Percentiles rank a stretch among this genome's conserved stretches.
phyloP scores from a whole-genome alignment of 2,113 vertebrate genomes.

The Sakesphorus luctuosus region DNA sequence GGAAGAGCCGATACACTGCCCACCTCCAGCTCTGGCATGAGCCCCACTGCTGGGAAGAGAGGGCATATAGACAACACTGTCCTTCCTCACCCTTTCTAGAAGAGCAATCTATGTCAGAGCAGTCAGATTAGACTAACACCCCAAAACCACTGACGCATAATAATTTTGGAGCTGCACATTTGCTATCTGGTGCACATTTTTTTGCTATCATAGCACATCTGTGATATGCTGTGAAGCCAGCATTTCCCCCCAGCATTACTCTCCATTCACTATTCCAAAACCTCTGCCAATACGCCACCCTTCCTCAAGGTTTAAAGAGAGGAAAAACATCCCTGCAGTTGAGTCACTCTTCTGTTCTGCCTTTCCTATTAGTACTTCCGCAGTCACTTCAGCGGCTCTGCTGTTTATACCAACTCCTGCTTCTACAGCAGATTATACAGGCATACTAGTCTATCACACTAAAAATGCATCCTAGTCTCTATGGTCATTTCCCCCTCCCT shows the following conservation, averaged over 20 bases:
- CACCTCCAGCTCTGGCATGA: neutral
- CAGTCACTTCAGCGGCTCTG: neutral
- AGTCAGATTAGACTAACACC: neutral
- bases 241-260: neutral
- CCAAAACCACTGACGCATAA: neutral
- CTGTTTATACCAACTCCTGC: neutral
- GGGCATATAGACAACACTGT: neutral
- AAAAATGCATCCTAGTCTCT: neutral
- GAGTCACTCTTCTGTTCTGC: neutral
- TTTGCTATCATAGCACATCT: neutral
- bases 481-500: neutral
- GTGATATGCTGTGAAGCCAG: neutral
- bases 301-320: neutral
- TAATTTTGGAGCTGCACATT: neutral
- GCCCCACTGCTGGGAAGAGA: neutral
- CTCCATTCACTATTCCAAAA: neutral
- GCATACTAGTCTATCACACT: neutral
- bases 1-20: neutral
- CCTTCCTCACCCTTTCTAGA: neutral
- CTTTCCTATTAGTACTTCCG: neutral
- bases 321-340: neutral
- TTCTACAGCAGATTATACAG: neutral
- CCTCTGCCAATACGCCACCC: neutral
- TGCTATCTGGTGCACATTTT: neutral
- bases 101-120: rapidly evolving